Conservation (phyloP, 2,113 vertebrate genomes). For the Rallus limicola region DNA sequence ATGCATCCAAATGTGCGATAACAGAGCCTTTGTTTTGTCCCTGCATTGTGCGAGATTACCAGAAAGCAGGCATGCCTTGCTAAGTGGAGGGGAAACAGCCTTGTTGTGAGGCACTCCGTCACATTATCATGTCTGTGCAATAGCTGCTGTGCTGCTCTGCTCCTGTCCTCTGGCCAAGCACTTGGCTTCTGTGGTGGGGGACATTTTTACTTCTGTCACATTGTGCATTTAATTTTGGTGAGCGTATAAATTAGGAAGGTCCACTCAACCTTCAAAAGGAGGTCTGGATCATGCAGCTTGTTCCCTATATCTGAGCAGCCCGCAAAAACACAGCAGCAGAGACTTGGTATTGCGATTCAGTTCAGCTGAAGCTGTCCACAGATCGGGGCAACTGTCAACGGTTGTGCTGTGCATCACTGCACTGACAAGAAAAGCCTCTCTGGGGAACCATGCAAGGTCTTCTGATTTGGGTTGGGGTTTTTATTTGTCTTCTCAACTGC, state of each 20-base stretch:
- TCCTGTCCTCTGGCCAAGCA: background rate
- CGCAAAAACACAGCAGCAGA: accelerated
- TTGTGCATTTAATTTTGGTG: background rate
- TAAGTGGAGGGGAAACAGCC: background rate
- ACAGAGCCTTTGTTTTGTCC: background rate
- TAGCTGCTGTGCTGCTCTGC: background rate
- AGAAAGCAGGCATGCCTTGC: background rate
- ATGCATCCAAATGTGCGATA: background rate
- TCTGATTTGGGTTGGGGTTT: background rate
- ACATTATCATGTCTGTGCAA: accelerated
- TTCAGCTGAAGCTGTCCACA: background rate
- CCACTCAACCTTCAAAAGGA: background rate
- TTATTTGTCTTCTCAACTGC: background rate
- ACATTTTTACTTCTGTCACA: background rate
- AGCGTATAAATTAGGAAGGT: background rate
- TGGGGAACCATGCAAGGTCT: background rate
- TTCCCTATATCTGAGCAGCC: background rate
- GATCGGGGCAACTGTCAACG: accelerated
- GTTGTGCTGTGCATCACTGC: background rate
- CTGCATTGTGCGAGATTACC: background rate
- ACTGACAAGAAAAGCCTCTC: background rate
- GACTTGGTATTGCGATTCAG: accelerated
- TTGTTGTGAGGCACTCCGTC: background rate
- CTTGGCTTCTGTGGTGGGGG: background rate
- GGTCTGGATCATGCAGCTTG: background rate